Conservation (phyloP, 2,888 invertebrate genomes). For the Calliphora vomitoria region DNA sequence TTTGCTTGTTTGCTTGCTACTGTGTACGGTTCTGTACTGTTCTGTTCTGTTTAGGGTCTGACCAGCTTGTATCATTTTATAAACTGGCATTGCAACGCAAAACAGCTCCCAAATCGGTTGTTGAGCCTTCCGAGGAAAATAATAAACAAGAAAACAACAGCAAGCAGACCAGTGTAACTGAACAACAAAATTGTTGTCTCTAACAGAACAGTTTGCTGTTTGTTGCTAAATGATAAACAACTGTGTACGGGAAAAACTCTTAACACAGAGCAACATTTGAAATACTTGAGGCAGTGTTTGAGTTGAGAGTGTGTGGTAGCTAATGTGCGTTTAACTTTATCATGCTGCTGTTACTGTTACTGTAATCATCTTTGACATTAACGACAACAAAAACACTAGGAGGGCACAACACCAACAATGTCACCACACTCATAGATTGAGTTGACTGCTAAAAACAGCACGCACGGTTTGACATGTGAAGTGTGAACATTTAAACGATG, state of each 20-base stretch:
- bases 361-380: constrained; percentile 72
- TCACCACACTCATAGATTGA: constrained; percentile 52
- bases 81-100: constrained; percentile 79
- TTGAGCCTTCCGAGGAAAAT: constrained; percentile 61
- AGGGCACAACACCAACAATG: constrained; percentile 26
- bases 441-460: constrained; percentile 56
- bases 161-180: constrained; percentile 42
- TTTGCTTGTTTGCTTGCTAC: constrained; percentile 61
- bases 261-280: constrained; percentile 5
- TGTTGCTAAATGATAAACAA: constrained; percentile 71
- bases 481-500: constrained; percentile 75
- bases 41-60: constrained; percentile 63
- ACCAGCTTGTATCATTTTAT: constrained; percentile 74
- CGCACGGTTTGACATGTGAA: constrained; percentile 73
- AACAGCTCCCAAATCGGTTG: constrained; percentile 79
- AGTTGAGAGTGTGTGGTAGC: not conserved
- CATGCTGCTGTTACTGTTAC: constrained; percentile 50
- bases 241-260: constrained; percentile 63
- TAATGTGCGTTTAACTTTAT: constrained; percentile 22
- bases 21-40: constrained; percentile 26
- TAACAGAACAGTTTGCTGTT: constrained; percentile 61
- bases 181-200: constrained; percentile 58
- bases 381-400: constrained; percentile 28
- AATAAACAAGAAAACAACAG: constrained; percentile 38
- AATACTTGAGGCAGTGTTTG: constrained; percentile 28